phyloP scores from a whole-genome alignment of 2,888 invertebrate species.

The Phragmatobia fuliginosa region DNA sequence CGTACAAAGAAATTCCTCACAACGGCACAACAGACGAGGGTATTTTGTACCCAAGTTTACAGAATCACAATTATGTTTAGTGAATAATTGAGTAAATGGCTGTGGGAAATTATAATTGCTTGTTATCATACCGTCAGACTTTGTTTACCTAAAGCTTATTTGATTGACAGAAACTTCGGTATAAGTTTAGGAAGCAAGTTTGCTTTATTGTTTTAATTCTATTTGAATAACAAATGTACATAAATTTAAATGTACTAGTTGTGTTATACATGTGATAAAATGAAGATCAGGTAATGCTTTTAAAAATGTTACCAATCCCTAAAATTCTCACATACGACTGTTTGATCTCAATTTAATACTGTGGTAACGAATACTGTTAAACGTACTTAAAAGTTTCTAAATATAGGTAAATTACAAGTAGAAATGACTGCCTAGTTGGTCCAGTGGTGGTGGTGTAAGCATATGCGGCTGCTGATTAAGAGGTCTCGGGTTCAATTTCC shows the following conservation, averaged over 20 bases:
- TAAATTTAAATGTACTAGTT: conserved; percentile 5
- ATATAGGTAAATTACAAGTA: too few relatives aligned
- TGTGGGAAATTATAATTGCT: conserved; percentile 22
- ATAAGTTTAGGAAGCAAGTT: conserved; percentile 1
- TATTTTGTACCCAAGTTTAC: conserved; percentile 46
- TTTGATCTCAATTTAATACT: too few relatives aligned
- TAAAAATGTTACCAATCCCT: too few relatives aligned
- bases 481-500: too few relatives aligned
- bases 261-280: not conserved
- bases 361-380: too few relatives aligned
- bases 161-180: conserved; percentile 18
- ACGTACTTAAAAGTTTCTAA: too few relatives aligned
- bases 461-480: too few relatives aligned
- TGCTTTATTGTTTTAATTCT: not conserved
- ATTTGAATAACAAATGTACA: not conserved
- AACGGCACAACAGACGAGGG: conserved; percentile 38
- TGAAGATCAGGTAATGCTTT: too few relatives aligned
- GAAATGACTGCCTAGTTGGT: too few relatives aligned
- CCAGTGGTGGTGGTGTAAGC: too few relatives aligned
- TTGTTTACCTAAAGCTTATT: conserved; percentile 16
- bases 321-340: too few relatives aligned
- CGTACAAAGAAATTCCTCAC: conserved; percentile 50
- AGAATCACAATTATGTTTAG: conserved; percentile 52
- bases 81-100: conserved; percentile 43
- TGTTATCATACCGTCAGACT: conserved; percentile 13